Evolutionary conservation across 2,888 invertebrate species (phyloP).

Genomic region (Drosophila lutescens): DNA sequence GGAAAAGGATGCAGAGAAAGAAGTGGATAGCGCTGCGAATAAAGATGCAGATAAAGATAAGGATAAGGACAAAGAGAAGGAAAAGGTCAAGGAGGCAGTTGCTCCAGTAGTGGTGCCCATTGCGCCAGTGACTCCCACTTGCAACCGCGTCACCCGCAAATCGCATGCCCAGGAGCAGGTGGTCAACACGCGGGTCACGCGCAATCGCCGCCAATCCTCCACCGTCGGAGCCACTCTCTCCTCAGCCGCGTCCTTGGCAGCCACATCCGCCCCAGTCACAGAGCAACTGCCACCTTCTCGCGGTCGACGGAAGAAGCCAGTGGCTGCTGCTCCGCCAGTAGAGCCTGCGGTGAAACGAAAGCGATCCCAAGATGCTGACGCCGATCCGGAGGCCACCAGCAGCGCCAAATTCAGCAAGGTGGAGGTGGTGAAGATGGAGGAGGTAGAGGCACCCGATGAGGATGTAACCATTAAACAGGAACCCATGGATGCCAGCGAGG

Average conservation of each 20-base stretch:
- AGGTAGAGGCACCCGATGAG: constrained; percentile 21
- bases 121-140: constrained; percentile 35
- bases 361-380: constrained; percentile 63
- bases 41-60: constrained; percentile 44
- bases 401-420: constrained; percentile 73
- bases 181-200: constrained; percentile 79
- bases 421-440: constrained; percentile 55
- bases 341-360: constrained; percentile 73
- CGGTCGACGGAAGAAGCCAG: constrained; percentile 59
- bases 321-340: constrained; percentile 28
- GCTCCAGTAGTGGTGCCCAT: constrained; percentile 13
- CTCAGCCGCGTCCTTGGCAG: constrained; percentile 41
- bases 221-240: constrained; percentile 43
- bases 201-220: constrained; percentile 73
- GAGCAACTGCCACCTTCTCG: constrained; percentile 59
- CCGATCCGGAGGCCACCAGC: constrained; percentile 58
- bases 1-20: constrained; percentile 22
- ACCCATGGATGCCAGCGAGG: constrained; percentile 63
- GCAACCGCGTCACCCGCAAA: constrained; percentile 82
- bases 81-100: constrained; percentile 39
- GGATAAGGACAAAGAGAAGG: constrained; percentile 38
- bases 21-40: constrained; percentile 20
- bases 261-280: constrained; percentile 49
- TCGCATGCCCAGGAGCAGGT: constrained; percentile 78
- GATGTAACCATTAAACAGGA: constrained; percentile 73